phyloP scores from a whole-genome alignment of 2,888 invertebrate species.

The Orthosia cruda region DNA sequence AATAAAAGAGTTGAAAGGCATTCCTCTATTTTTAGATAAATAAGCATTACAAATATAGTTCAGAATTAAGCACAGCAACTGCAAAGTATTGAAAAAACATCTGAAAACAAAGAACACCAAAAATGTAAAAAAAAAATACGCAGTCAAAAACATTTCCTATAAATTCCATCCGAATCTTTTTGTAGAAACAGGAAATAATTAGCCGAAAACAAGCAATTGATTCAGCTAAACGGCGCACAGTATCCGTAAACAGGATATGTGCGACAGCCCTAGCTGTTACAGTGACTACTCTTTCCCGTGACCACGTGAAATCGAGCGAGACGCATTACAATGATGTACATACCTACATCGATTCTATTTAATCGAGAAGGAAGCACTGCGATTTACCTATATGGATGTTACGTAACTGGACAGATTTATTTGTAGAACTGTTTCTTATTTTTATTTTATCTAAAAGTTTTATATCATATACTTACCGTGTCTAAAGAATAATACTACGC shows the following conservation, averaged over 20 bases:
- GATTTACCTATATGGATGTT: slow-evolving; percentile 36
- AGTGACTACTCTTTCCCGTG: slow-evolving; percentile 68
- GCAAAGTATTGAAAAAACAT: not conserved
- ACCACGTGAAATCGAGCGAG: slow-evolving; percentile 77
- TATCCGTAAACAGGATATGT: slow-evolving; percentile 59
- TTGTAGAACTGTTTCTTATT: not conserved
- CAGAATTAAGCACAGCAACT: not conserved
- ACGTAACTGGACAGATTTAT: slow-evolving; percentile 6
- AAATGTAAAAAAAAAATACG: slow-evolving; percentile 18
- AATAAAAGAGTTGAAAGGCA: too few species aligned
- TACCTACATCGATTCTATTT: slow-evolving; percentile 53
- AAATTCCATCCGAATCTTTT: slow-evolving; percentile 30
- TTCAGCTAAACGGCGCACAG: slow-evolving; percentile 41
- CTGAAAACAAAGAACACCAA: not conserved
- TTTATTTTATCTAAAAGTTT: not conserved
- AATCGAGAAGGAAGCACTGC: slow-evolving; percentile 49
- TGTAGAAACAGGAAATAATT: slow-evolving; percentile 37
- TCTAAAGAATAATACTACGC: too few species aligned
- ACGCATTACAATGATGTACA: slow-evolving; percentile 72
- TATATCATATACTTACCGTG: too few species aligned
- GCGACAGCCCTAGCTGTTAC: slow-evolving; percentile 62
- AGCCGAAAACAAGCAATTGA: slow-evolving; percentile 49
- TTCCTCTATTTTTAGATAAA: too few species aligned
- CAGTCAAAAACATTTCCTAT: slow-evolving; percentile 2
- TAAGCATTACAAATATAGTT: not conserved